phyloP scores from a whole-genome alignment of 2,888 invertebrate genomes.

The Temnothorax unifasciatus region DNA sequence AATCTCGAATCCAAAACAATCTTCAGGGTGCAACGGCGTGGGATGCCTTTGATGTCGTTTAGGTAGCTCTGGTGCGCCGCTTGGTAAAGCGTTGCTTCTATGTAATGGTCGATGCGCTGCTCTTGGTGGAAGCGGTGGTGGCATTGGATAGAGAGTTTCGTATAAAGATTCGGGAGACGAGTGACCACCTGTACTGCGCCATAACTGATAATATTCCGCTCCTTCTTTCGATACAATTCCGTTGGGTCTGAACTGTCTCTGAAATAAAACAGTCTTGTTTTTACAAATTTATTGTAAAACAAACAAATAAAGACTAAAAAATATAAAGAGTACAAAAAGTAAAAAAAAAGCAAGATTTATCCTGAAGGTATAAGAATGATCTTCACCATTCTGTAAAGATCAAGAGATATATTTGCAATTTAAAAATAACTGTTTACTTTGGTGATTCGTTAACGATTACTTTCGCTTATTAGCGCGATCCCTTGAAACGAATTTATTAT shows the following conservation, averaged over 20 bases:
- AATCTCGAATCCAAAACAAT: conserved; percentile 94
- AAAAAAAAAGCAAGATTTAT: neutral
- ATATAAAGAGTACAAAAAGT: neutral
- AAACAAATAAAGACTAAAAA: neutral
- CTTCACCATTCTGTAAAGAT: neutral
- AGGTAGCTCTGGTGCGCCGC: conserved; percentile 90
- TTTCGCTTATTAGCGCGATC: neutral
- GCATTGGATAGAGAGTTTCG: conserved; percentile 82
- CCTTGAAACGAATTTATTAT: neutral
- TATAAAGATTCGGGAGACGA: conserved; percentile 80
- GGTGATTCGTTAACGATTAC: neutral
- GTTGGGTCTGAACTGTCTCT: conserved; percentile 78
- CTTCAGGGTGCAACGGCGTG: conserved; percentile 89
- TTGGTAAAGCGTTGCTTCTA: conserved; percentile 88
- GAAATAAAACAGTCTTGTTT: conserved; percentile 59
- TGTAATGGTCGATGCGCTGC: conserved; percentile 92
- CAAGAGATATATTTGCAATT: neutral
- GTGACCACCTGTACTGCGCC: conserved; percentile 84
- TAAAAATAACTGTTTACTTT: neutral
- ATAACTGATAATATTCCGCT: conserved; percentile 84
- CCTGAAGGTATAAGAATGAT: neutral
- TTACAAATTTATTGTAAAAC: conserved; percentile 10
- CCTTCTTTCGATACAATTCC: conserved; percentile 79
- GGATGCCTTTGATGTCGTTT: conserved; percentile 90
- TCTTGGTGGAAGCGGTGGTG: conserved; percentile 91